These are phyloP conservation scores for Portevinia maculata DNA, from an alignment of 2,888 invertebrate species.

Conservation along the genomic window DNA sequence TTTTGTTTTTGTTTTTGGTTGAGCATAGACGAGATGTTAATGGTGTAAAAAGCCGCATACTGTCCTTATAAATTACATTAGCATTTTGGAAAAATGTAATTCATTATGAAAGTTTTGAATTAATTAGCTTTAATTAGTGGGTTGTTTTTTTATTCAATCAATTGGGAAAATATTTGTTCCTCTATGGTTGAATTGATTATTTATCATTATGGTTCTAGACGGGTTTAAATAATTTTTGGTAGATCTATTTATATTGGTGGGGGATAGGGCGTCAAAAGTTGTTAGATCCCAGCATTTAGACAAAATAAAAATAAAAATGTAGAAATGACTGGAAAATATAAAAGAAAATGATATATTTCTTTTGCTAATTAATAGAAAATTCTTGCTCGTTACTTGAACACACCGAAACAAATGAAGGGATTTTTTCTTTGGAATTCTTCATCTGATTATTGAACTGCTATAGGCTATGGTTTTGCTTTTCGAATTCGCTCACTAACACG, in stretches of 20 bases:
- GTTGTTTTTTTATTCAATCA: background rate
- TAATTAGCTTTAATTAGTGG: conserved; percentile 52
- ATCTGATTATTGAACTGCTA: no score
- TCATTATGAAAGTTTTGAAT: conserved; percentile 56
- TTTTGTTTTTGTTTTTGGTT: conserved; percentile 22
- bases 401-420: no score
- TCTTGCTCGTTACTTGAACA: no score
- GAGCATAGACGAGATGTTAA: conserved; percentile 55
- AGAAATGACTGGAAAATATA: no score
- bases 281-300: no score
- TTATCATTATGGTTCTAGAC: conserved; percentile 1
- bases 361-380: no score
- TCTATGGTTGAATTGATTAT: conserved; percentile 28
- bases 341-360: no score
- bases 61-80: conserved; percentile 52
- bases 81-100: conserved; percentile 61
- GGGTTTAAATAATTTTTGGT: conserved; percentile 17
- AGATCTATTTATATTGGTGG: background rate
- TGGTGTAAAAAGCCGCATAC: conserved; percentile 60
- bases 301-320: no score
- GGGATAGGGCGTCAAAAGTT: background rate
- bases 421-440: no score
- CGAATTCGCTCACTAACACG: no score
- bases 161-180: conserved; percentile 9
- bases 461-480: no score